Evolutionary conservation across 2,113 vertebrate genomes (phyloP).

Genomic region (Neodon shergylaensis): DNA sequence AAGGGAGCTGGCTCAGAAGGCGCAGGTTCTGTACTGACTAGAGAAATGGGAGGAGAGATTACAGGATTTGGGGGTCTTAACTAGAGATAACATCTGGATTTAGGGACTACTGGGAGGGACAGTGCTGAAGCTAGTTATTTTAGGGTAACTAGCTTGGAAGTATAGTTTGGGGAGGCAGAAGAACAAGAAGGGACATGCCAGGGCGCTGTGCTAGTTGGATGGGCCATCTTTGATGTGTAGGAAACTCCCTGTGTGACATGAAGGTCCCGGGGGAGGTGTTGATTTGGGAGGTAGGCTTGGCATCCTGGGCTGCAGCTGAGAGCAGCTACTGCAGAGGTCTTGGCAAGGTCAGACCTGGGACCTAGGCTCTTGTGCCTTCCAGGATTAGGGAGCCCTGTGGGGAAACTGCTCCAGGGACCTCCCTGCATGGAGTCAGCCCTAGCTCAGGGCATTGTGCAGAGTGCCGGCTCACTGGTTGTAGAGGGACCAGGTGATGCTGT

Average conservation of each 20-base stretch:
- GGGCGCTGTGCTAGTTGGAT: not conserved
- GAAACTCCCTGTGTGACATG: not conserved
- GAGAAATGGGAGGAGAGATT: not conserved
- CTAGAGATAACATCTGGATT: not conserved
- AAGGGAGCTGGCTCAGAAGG: not conserved
- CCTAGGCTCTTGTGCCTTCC: not conserved
- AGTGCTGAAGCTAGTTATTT: not conserved
- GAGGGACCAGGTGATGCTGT: not conserved
- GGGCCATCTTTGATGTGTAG: not conserved
- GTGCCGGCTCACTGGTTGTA: not conserved
- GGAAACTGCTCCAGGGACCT: not conserved
- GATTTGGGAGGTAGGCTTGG: not conserved
- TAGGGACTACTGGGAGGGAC: not conserved
- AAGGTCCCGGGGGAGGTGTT: not conserved
- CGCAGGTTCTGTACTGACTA: not conserved
- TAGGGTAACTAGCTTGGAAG: not conserved
- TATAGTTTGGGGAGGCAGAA: not conserved
- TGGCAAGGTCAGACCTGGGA: not conserved
- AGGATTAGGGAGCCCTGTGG: not conserved
- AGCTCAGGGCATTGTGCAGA: not conserved
- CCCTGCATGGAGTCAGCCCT: not conserved
- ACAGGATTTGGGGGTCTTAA: not conserved
- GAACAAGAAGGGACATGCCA: not conserved
- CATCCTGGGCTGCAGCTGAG: not conserved
- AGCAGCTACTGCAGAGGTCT: not conserved